phyloP scores from a whole-genome alignment of 2,888 invertebrate species.

The Drosophila antonietae region DNA sequence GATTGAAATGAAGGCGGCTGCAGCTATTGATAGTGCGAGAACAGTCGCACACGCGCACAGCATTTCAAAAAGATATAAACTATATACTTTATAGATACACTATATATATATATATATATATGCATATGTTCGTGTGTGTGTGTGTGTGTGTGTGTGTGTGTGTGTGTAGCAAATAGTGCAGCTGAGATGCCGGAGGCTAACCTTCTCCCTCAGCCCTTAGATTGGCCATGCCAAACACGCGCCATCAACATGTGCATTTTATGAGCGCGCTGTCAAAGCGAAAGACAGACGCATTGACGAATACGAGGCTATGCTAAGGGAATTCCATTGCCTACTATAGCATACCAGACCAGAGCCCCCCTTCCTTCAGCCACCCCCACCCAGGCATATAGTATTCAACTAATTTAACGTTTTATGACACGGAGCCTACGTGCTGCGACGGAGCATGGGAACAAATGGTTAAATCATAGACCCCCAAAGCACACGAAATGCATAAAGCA shows the following conservation, averaged over 20 bases:
- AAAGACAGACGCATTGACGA: slow-evolving; percentile 45
- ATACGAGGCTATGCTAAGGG: slow-evolving; percentile 62
- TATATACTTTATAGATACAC: slow-evolving; percentile 7
- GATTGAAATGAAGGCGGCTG: slow-evolving; percentile 59
- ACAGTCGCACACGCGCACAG: slow-evolving; percentile 32
- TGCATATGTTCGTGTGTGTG: neutral
- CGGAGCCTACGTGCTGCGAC: slow-evolving; percentile 66
- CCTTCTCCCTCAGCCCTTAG: neutral
- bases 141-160: neutral
- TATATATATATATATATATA: neutral
- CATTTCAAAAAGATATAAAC: slow-evolving; percentile 37
- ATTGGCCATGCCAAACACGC: slow-evolving; percentile 72
- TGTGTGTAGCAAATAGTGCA: slow-evolving; percentile 37
- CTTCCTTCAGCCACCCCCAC: slow-evolving; percentile 2
- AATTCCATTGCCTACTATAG: slow-evolving; percentile 28
- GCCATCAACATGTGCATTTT: slow-evolving; percentile 79
- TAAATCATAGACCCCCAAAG: slow-evolving; percentile 66
- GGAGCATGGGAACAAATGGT: slow-evolving; percentile 70
- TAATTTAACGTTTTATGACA: slow-evolving; percentile 80
- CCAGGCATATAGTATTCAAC: slow-evolving; percentile 61
- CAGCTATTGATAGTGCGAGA: slow-evolving; percentile 38
- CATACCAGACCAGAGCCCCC: too few relatives aligned
- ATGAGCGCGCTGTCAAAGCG: slow-evolving; percentile 61
- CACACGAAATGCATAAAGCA: slow-evolving; percentile 14
- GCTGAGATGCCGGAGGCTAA: slow-evolving; percentile 9